Evolutionary conservation across 2,888 invertebrate species (phyloP), one percentile per base, ranked within the genome.

Genomic region (Venusia cambrica): DNA sequence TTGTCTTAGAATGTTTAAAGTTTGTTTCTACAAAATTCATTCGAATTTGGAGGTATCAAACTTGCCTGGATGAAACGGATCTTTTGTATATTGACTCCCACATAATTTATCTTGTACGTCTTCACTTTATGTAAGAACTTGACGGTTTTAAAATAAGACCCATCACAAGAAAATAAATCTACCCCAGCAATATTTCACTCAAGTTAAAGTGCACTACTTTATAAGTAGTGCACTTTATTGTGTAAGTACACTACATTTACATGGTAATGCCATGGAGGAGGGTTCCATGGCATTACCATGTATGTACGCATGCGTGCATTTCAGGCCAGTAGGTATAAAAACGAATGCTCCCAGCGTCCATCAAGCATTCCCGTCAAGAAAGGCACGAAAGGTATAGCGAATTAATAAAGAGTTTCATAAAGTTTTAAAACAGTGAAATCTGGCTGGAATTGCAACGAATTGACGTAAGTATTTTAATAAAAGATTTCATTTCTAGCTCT

Each of bases 291-390:
- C n/a, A 4, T 5, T 18, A 10, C 12, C 18, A 10, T 2, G 5
- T 11, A 45, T 80, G 5, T 11, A 45, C 80, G 83, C 84, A 71
- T 73, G 84, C 79, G 80, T 52, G 40, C 4, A 13, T 2, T 18
- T 12, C n/a, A n/a, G n/a, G n/a, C 5, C 29, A 21, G 31, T 19
- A 37, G 38, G 53, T 81, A 79, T 84, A 84, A 70, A 84, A 79
- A 72, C 39, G 55, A 51, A 34, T 33, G 42, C 33, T 42, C 28
- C 37, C 37, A 37, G 50, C 44, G 30, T 16, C 43, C 29, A 39
- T 45, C 25, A 44, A 62, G 43, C 81, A 85, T 78, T 83, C 73
- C 74, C 73, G 69, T 66, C 63, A 65, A 59, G 58, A 51, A 31
- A 45, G 41, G 10, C 4, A 10, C 19, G 14, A 17, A 27, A 45